These are phyloP conservation scores for Nicator chloris DNA, from an alignment of 2,113 vertebrate species.

Conservation along the genomic window DNA sequence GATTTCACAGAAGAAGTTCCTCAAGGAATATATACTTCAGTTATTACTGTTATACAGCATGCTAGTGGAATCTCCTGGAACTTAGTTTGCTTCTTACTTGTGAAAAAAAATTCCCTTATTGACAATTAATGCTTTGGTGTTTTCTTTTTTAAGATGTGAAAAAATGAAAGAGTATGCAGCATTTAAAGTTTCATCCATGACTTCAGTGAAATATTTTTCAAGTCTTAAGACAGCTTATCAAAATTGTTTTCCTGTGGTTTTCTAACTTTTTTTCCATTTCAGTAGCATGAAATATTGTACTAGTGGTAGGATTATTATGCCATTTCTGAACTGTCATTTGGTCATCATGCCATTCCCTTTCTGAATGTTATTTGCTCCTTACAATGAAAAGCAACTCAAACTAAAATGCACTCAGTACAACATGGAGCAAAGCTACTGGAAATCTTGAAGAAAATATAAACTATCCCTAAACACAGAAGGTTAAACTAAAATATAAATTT, in stretches of 20 bases:
- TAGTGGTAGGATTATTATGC: not conserved
- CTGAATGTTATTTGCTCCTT: not conserved
- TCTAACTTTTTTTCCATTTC: not conserved
- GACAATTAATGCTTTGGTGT: not conserved
- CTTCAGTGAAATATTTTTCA: not conserved
- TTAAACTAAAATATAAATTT: not conserved
- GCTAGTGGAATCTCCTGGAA: not conserved
- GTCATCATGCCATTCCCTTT: not conserved
- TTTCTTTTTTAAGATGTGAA: not conserved
- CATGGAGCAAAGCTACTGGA: not conserved
- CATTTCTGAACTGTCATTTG: not conserved
- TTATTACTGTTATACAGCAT: not conserved
- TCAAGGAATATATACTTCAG: not conserved
- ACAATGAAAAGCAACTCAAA: not conserved
- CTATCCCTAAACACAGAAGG: not conserved
- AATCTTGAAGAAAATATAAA: not conserved
- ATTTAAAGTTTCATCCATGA: not conserved
- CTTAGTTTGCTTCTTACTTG: not conserved
- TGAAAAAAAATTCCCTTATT: not conserved
- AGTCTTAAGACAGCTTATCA: not conserved
- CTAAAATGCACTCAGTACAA: not conserved
- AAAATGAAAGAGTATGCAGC: not conserved
- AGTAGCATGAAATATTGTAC: not conserved
- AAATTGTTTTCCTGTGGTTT: not conserved
- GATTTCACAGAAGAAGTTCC: not conserved